phyloP scores from a whole-genome alignment of 2,888 invertebrate species.

The Chrysolina oricalcia region DNA sequence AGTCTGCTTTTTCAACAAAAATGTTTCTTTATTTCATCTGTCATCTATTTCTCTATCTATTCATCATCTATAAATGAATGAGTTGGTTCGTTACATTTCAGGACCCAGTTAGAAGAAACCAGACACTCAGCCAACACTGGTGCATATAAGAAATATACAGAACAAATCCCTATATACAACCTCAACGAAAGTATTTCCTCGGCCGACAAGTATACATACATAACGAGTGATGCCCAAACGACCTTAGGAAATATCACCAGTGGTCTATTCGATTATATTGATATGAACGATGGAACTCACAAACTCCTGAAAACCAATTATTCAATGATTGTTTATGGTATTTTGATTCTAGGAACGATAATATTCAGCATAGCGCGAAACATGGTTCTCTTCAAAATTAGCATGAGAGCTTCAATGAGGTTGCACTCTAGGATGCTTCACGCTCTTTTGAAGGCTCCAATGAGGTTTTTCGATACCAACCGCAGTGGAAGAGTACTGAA shows the following conservation, averaged over 20 bases:
- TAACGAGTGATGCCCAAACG: neutral
- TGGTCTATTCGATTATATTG: constrained; percentile 19
- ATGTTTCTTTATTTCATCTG: too few species aligned
- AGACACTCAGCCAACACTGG: constrained; percentile 10
- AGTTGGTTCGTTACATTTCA: neutral
- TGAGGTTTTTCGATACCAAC: constrained; percentile 88
- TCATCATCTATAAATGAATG: neutral
- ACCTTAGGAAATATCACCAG: neutral
- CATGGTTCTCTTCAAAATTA: constrained; percentile 80
- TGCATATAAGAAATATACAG: neutral
- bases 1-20: too few species aligned
- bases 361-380: constrained; percentile 76
- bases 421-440: constrained; percentile 87
- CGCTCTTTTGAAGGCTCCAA: constrained; percentile 74
- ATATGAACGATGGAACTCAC: constrained; percentile 6
- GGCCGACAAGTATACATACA: neutral
- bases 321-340: constrained; percentile 73
- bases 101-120: constrained; percentile 35
- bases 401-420: constrained; percentile 82
- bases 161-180: neutral
- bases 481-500: constrained; percentile 86
- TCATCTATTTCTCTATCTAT: too few species aligned
- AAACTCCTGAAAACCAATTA: constrained; percentile 52
- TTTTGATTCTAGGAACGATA: constrained; percentile 75
- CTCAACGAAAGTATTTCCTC: neutral